Evolutionary conservation across 2,888 invertebrate genomes (phyloP).

Genomic region (Patella depressa): DNA sequence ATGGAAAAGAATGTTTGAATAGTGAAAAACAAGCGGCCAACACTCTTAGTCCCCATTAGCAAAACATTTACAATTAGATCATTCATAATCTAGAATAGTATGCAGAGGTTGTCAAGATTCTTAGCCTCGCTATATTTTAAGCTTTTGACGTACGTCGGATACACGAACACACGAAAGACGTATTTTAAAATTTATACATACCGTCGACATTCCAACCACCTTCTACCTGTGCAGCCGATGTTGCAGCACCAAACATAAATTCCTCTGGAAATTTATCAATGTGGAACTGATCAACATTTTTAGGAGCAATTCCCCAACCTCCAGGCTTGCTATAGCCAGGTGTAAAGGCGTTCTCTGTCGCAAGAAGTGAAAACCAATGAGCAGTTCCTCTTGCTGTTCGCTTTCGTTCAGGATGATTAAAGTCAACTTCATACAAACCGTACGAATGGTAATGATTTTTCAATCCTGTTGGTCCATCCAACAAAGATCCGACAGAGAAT

Average conservation of each 20-base stretch:
- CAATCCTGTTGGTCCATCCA: conserved; percentile 88
- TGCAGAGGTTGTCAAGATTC: too few relatives aligned
- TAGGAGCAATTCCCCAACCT: conserved; percentile 44
- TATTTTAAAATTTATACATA: neutral
- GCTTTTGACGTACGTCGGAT: too few relatives aligned
- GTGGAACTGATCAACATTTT: neutral
- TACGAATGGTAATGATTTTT: conserved; percentile 80
- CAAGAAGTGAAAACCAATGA: conserved; percentile 51
- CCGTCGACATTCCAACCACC: conserved; percentile 76
- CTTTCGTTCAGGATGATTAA: conserved; percentile 77
- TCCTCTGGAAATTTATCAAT: conserved; percentile 34
- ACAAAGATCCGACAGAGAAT: conserved; percentile 83
- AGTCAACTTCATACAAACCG: conserved; percentile 82
- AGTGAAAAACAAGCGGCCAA: too few relatives aligned
- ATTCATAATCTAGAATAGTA: too few relatives aligned
- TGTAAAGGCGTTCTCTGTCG: conserved; percentile 31
- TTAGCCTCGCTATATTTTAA: too few relatives aligned
- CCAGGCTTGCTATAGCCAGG: conserved; percentile 46
- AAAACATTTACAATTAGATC: too few relatives aligned
- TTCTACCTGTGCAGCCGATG: conserved; percentile 77
- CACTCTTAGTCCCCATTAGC: too few relatives aligned
- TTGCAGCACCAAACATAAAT: conserved; percentile 56
- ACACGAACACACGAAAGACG: too few relatives aligned
- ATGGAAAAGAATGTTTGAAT: too few relatives aligned
- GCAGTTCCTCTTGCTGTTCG: conserved; percentile 79